phyloP scores from a whole-genome alignment of 2,113 vertebrate species.

The Desmodus rotundus region DNA sequence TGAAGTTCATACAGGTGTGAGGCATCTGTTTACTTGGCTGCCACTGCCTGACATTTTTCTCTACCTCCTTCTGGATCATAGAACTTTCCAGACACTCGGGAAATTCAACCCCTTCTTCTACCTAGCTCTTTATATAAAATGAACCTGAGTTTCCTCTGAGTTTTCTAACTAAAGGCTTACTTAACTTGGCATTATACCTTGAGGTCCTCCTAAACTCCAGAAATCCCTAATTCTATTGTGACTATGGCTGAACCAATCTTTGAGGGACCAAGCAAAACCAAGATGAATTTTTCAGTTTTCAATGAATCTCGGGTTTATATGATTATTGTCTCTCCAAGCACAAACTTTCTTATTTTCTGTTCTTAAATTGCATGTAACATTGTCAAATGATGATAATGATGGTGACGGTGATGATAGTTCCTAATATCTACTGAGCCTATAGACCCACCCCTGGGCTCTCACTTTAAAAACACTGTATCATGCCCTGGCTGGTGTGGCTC shows the following conservation, averaged over 20 bases:
- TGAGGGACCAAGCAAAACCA: not conserved
- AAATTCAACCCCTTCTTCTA: not conserved
- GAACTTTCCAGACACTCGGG: not conserved
- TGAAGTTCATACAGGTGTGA: not conserved
- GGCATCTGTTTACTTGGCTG: not conserved
- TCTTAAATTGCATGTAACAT: not conserved
- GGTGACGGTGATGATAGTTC: not conserved
- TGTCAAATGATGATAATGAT: not conserved
- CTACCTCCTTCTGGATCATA: not conserved
- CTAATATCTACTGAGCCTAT: not conserved
- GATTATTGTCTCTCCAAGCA: not conserved
- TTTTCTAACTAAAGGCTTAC: not conserved
- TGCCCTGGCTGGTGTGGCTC: too few relatives aligned
- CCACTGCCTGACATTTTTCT: not conserved
- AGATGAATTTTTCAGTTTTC: not conserved
- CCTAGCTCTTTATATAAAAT: not conserved
- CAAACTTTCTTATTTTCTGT: not conserved
- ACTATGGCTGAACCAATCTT: not conserved
- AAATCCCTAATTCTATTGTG: not conserved
- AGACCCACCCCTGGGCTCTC: accelerated
- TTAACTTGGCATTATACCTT: not conserved
- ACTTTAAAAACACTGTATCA: not conserved
- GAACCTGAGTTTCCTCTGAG: not conserved
- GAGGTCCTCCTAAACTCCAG: not conserved
- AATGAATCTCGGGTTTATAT: not conserved